Conservation (phyloP, 2,797 vertebrate genomes). For the Antrozous pallidus region DNA sequence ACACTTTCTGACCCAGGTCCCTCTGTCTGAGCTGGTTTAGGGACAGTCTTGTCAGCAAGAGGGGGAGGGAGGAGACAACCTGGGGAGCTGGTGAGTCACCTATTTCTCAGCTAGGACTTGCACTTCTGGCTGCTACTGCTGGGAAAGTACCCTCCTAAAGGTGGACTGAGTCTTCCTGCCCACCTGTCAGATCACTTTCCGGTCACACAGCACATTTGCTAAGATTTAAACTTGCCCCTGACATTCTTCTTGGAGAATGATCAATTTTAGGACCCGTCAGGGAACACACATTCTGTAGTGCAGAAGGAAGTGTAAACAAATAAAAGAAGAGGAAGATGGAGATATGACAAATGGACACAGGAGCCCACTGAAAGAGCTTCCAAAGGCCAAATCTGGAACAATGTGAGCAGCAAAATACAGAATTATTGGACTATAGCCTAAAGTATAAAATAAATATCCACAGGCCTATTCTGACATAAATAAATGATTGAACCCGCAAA, state of each 20-base stretch:
- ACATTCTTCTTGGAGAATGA: constrained; percentile 24
- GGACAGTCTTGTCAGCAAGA: constrained; percentile 65
- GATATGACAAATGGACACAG: neutral
- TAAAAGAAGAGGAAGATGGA: neutral
- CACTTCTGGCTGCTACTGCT: constrained; percentile 53
- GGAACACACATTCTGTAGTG: neutral
- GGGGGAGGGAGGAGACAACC: constrained; percentile 62
- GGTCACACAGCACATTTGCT: neutral
- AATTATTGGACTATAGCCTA: neutral
- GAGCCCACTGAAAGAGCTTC: neutral
- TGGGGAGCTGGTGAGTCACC: constrained; percentile 67
- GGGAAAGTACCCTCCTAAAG: constrained; percentile 55
- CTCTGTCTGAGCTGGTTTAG: constrained; percentile 67
- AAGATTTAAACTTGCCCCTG: constrained; percentile 13
- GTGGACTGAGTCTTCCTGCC: constrained; percentile 18
- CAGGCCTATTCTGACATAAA: neutral
- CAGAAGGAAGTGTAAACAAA: neutral
- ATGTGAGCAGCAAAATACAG: neutral
- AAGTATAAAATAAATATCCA: constrained; percentile 1
- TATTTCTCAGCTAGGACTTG: constrained; percentile 58
- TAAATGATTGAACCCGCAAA: neutral
- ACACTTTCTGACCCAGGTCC: constrained; percentile 53
- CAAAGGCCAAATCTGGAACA: neutral
- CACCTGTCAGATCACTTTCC: neutral
- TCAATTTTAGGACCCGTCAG: neutral